Percentiles rank a stretch among this genome's conserved stretches.
Evolutionary conservation across 2,888 invertebrate species (phyloP).

Genomic region (Catocala nupta): DNA sequence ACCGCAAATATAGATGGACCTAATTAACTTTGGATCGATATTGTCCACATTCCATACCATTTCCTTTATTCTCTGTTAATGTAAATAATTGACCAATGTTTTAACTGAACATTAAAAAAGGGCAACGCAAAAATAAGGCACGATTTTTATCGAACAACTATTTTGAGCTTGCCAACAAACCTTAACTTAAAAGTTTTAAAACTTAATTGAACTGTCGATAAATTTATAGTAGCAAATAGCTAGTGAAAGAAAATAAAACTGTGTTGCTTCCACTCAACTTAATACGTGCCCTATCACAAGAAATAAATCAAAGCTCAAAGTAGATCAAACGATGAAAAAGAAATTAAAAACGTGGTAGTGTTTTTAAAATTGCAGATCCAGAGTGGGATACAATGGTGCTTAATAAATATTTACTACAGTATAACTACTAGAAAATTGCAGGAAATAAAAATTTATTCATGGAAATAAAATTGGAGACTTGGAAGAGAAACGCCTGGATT

Average conservation of each 20-base stretch:
- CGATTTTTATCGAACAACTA: conserved; percentile 16
- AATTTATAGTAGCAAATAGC: conserved; percentile 24
- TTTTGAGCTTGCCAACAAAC: conserved; percentile 14
- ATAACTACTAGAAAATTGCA: conserved; percentile 40
- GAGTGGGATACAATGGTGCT: conserved; percentile 32
- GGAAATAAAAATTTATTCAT: conserved; percentile 48
- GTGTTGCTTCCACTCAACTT: conserved; percentile 35
- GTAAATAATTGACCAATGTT: conserved; percentile 43
- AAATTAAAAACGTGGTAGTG: conserved; percentile 10
- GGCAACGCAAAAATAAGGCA: conserved; percentile 8
- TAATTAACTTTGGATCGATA: conserved; percentile 70
- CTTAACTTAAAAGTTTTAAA: conserved; percentile 11
- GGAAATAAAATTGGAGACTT: conserved; percentile 43
- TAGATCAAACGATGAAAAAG: conserved; percentile 8
- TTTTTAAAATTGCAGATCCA: conserved; percentile 44
- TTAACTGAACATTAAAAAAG: conserved; percentile 19
- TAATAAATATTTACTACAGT: conserved; percentile 55
- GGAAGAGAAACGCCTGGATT: conserved; percentile 46
- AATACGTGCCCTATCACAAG: conserved; percentile 30
- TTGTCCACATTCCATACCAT: conserved; percentile 52
- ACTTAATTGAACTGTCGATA: conserved; percentile 40
- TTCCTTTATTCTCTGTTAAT: conserved; percentile 40
- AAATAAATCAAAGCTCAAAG: conserved; percentile 34
- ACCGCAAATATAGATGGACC: conserved; percentile 68
- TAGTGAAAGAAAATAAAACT: conserved; percentile 35